phyloP scores from a whole-genome alignment of 2,888 invertebrate species.

The Folsomia manolachei region DNA sequence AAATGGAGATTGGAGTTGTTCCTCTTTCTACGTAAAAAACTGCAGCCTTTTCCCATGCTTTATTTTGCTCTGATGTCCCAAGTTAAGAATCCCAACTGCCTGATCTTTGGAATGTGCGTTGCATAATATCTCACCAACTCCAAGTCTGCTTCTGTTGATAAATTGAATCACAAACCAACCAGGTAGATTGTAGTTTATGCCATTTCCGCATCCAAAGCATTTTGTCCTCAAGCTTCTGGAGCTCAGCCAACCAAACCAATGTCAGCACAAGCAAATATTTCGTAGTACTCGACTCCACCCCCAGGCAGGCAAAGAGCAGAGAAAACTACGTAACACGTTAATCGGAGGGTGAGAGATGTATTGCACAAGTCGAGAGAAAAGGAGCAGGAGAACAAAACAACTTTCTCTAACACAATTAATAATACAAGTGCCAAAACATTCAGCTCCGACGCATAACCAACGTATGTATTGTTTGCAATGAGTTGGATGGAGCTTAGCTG shows the following conservation, averaged over 20 bases:
- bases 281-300: no score
- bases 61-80: no score
- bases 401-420: neutral
- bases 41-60: neutral
- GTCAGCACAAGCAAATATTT: neutral
- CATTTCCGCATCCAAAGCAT: neutral
- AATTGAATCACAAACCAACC: neutral
- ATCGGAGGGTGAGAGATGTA: neutral
- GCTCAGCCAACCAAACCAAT: neutral
- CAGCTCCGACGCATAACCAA: neutral
- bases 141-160: no score
- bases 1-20: neutral
- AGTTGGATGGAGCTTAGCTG: neutral
- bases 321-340: no score
- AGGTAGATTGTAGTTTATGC: neutral
- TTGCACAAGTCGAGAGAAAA: no score
- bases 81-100: no score
- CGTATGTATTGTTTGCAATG: neutral
- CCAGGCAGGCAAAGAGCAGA: neutral
- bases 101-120: no score
- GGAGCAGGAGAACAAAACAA: neutral
- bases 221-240: neutral
- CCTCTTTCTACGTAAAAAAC: neutral
- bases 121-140: no score
- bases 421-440: slow-evolving; percentile 1